Percentiles rank a stretch among this genome's conserved stretches.
These are phyloP conservation scores for Aplidium turbinatum DNA, from an alignment of 23 tunicate genomes.

Conservation along the genomic window DNA sequence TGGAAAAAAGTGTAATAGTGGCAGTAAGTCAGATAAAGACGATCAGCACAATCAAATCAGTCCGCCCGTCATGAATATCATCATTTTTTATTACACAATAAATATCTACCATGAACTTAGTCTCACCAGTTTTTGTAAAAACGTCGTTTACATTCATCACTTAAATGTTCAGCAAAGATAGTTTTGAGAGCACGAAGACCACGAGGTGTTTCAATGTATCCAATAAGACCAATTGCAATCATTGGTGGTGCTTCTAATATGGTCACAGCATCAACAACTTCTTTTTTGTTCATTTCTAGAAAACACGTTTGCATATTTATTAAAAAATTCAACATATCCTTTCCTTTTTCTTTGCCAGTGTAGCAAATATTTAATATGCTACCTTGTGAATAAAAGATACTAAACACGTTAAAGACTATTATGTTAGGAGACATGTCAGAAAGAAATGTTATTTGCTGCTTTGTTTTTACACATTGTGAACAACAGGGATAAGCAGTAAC, in stretches of 20 bases:
- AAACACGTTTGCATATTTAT: too few species aligned
- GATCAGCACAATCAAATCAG: conserved; percentile 34
- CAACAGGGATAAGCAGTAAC: too few species aligned
- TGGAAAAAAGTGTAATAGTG: neutral
- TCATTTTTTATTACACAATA: too few species aligned
- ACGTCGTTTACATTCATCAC: conserved; percentile 98
- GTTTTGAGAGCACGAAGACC: conserved; percentile 91
- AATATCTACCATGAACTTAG: too few species aligned
- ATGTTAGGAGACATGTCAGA: too few species aligned
- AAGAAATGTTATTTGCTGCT: too few species aligned
- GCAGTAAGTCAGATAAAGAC: conserved; percentile 24
- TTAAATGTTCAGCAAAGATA: conserved; percentile 96
- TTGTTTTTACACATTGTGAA: too few species aligned
- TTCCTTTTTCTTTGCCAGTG: too few species aligned
- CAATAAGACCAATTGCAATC: conserved; percentile 93
- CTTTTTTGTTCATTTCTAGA: conserved; percentile 95
- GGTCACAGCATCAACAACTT: conserved; percentile 97
- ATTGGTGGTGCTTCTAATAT: conserved; percentile 97
- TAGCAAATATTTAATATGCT: too few species aligned
- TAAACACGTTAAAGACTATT: too few species aligned
- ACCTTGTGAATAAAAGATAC: too few species aligned
- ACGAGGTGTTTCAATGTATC: conserved; percentile 96
- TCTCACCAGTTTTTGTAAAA: conserved; percentile 99
- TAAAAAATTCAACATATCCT: too few species aligned
- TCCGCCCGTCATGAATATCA: conserved; percentile 80